Conservation (phyloP, 1,140 invertebrate species). For the Propsilocerus akamusi region DNA sequence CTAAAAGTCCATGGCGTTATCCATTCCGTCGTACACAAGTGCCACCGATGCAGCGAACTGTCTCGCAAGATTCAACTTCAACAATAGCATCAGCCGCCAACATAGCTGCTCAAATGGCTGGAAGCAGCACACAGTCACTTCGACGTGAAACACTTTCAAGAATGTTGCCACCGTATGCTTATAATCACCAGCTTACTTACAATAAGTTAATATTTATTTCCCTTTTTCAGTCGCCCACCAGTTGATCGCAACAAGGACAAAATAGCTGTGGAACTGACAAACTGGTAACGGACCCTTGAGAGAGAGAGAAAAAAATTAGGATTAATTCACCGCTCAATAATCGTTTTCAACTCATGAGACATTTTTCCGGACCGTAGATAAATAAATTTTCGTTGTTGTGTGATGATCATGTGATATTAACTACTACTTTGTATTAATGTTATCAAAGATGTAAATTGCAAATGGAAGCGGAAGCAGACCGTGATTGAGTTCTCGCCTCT, state of each 20-base stretch:
- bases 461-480: too few species aligned
- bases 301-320: too few species aligned
- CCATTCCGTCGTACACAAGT: constrained; percentile 25
- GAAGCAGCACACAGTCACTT: constrained; percentile 6
- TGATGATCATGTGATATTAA: constrained; percentile 2
- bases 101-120: constrained; percentile 20
- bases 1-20: constrained; percentile 36
- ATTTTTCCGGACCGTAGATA: background rate
- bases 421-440: too few species aligned
- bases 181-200: background rate
- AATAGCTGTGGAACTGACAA: constrained; percentile 5
- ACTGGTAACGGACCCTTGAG: background rate
- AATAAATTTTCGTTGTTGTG: background rate
- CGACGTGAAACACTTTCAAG: constrained; percentile 15
- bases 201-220: constrained; percentile 1
- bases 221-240: constrained; percentile 16
- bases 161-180: constrained; percentile 14
- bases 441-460: too few species aligned
- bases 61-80: constrained; percentile 26
- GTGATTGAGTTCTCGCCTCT: too few species aligned
- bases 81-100: constrained; percentile 22
- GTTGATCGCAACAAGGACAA: constrained; percentile 21
- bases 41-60: constrained; percentile 16
- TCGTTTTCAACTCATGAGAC: background rate
- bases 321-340: too few species aligned